phyloP scores from a whole-genome alignment of 1,140 invertebrate species.

The Scaptomyza graminum region DNA sequence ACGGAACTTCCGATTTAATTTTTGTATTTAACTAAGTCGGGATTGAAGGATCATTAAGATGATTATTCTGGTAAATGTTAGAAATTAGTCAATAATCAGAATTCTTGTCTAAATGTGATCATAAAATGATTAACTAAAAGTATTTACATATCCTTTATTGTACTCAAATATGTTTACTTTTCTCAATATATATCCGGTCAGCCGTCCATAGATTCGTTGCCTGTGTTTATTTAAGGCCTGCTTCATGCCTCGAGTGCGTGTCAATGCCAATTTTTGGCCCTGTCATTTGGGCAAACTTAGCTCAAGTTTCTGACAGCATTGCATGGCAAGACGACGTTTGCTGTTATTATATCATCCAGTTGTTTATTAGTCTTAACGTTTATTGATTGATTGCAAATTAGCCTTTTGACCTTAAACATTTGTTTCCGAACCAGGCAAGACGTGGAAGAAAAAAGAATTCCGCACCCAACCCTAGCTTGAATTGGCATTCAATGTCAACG shows the following conservation, averaged over 20 bases:
- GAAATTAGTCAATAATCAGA: not conserved
- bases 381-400: slow-evolving; percentile 43
- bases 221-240: not conserved
- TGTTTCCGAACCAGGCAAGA: too few species aligned
- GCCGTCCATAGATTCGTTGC: not conserved
- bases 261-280: slow-evolving; percentile 37
- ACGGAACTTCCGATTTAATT: too few species aligned
- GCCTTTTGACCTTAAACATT: slow-evolving; percentile 18
- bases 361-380: slow-evolving; percentile 60
- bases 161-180: not conserved
- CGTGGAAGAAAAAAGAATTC: too few species aligned
- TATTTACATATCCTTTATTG: not conserved
- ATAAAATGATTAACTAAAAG: not conserved
- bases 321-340: slow-evolving; percentile 43
- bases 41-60: too few species aligned
- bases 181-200: not conserved
- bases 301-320: slow-evolving; percentile 60
- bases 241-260: slow-evolving; percentile 32
- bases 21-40: not conserved
- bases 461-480: not conserved
- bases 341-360: slow-evolving; percentile 25
- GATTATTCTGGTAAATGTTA: too few species aligned
- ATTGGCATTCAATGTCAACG: slow-evolving; percentile 20
- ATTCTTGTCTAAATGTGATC: not conserved
- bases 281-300: slow-evolving; percentile 48